Conservation (phyloP, 1,140 invertebrate genomes). For the Laupala kohalensis region DNA sequence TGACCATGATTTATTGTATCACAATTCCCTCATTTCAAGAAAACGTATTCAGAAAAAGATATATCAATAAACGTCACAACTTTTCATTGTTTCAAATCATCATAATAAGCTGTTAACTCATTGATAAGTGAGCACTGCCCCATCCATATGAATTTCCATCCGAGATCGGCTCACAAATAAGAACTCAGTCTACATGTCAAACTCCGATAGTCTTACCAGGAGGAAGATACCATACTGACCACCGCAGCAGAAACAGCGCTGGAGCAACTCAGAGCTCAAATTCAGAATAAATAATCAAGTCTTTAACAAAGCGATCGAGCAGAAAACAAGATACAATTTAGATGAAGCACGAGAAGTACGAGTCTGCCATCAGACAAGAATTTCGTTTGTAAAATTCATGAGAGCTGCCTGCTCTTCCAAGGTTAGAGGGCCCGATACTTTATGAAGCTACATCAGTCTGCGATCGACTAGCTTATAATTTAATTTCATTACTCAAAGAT, state of each 20-base stretch:
- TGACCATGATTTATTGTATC: no score
- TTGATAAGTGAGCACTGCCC: no score
- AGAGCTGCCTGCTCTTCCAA: background rate
- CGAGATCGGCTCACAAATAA: no score
- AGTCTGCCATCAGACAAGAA: background rate
- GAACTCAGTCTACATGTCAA: no score
- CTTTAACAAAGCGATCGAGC: background rate
- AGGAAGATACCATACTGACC: no score
- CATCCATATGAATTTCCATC: no score
- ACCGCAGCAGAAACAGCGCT: background rate
- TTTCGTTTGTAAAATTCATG: background rate
- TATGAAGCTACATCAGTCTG: background rate
- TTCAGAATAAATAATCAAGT: background rate
- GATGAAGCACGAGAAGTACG: background rate
- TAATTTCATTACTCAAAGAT: background rate
- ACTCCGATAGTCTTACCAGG: no score
- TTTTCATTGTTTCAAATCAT: no score
- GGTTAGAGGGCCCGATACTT: background rate
- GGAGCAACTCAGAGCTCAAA: background rate
- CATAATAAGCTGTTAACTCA: no score
- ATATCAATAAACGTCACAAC: no score
- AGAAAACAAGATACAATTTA: background rate
- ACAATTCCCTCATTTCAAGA: no score
- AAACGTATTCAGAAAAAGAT: no score
- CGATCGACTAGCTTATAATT: background rate